Base-by-base conservation (phyloP, 1,140 invertebrate genomes). In the Heliconius hewitsoni region DNA sequence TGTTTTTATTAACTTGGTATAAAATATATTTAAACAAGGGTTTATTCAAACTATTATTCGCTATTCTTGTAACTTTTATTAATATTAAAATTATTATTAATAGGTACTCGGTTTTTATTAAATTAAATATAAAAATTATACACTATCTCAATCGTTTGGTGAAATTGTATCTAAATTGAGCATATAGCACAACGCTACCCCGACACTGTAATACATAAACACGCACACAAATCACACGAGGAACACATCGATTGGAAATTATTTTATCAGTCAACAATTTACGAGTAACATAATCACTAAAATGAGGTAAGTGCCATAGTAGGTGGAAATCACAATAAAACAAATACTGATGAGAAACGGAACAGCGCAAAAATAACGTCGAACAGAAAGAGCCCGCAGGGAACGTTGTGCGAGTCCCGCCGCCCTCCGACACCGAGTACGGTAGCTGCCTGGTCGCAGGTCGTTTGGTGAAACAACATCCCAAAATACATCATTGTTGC, bases 141-240 rank as follows among this genome's bases (percentile, higher is more conserved):
- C 87, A 91, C 89, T 94, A 94, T 90, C 88, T 93, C 90, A 91
- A 93, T 91, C 86, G 90, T 94, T 93, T 91, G 90, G 91, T 93
- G 93, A 94, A 91, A 90, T 91, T 91, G 91, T 93, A 93, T 92
- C 90, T 94, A 93, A 93, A 94, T 93, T 94, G 93, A 93, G 93
- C 93, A 94, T 90, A 93, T 90, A 93, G 93, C 93, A 93, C 93
- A 93, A 94, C 93, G 91, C 90, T 90, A 93, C 92, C 93, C 89
- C 89, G 83, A 91, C 90, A 91, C 90, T 88, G 86, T 82, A 83
- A 87, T 82, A 87, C 83, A 89, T 50, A 85, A 50, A 85, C 90
- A 90, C 90, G 85, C 89, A 92, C 88, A 85, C 87, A 89, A 87
- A 85, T 88, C 90, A 92, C 90, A 90, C 89, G 85, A 93, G 91